A percentile compares a stretch with the other conserved stretches of the same genome.
Evolutionary conservation across 2,113 vertebrate species (phyloP).

Genomic region (Nymphicus hollandicus): DNA sequence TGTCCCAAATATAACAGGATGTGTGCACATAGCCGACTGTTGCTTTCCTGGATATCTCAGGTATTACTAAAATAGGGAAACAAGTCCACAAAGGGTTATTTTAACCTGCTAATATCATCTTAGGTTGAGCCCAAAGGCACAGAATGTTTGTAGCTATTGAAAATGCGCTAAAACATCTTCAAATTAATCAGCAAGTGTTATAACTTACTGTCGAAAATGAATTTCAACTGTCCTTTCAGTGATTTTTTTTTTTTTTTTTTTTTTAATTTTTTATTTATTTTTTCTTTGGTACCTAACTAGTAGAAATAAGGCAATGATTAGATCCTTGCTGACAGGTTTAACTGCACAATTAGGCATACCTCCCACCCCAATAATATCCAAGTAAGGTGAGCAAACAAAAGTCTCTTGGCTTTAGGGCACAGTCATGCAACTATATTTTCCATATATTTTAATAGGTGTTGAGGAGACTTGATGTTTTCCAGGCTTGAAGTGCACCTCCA

Average conservation of each 20-base stretch:
- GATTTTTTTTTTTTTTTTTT: background rate
- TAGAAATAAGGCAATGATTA: background rate
- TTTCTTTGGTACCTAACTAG: fast-evolving
- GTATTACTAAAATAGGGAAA: background rate
- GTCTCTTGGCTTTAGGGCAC: background rate
- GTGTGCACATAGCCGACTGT: too few relatives aligned
- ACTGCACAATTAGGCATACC: background rate
- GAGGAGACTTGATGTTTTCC: background rate
- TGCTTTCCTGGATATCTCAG: background rate
- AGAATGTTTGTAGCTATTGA: background rate
- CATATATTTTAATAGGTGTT: background rate
- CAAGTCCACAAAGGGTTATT: background rate
- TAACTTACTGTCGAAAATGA: background rate
- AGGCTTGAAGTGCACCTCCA: background rate
- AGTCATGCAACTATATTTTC: background rate
- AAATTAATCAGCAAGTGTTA: background rate
- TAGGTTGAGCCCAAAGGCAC: background rate
- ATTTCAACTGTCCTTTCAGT: background rate
- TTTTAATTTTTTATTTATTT: too few relatives aligned
- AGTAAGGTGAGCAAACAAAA: background rate
- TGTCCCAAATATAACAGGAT: background rate
- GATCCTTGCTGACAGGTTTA: background rate
- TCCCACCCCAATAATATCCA: background rate
- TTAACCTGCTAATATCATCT: background rate
- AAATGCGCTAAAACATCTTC: background rate